A percentile compares a stretch with the other conserved stretches of the same genome.
Conservation (phyloP, 2,888 invertebrate genomes). For the Standfussiana lucernea region DNA sequence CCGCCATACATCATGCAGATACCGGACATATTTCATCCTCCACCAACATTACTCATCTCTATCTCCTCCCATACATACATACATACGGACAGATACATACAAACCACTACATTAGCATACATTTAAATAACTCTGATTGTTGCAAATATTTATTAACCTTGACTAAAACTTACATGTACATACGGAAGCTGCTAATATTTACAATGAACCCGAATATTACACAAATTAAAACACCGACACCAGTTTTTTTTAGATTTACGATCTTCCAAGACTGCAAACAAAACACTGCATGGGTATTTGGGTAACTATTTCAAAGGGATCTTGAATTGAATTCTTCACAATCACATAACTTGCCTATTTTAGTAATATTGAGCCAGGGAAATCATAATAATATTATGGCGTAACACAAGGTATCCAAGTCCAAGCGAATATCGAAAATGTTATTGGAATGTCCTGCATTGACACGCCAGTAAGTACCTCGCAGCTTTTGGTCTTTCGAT, state of each 20-base stretch:
- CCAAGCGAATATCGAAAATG: background rate
- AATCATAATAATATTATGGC: too few relatives aligned
- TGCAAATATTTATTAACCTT: constrained; percentile 60
- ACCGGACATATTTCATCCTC: constrained; percentile 37
- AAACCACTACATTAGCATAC: constrained; percentile 39
- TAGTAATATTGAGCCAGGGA: background rate
- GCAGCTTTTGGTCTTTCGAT: background rate
- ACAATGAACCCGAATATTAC: constrained; percentile 24
- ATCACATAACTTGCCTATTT: background rate
- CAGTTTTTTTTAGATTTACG: background rate
- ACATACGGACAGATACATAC: constrained; percentile 21
- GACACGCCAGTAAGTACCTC: background rate
- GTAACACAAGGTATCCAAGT: background rate
- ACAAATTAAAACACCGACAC: background rate
- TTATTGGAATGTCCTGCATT: background rate
- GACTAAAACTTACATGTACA: constrained; percentile 31
- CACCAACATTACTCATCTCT: constrained; percentile 50
- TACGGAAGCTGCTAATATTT: constrained; percentile 60
- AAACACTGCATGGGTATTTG: too few relatives aligned
- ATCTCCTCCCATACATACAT: constrained; percentile 12
- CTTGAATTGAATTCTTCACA: background rate
- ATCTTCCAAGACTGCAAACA: constrained; percentile 27
- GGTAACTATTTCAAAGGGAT: background rate
- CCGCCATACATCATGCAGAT: constrained; percentile 43
- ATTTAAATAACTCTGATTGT: constrained; percentile 44